Base-by-base conservation (phyloP, 2,888 invertebrate species). In the Drosophila tanythrix region DNA sequence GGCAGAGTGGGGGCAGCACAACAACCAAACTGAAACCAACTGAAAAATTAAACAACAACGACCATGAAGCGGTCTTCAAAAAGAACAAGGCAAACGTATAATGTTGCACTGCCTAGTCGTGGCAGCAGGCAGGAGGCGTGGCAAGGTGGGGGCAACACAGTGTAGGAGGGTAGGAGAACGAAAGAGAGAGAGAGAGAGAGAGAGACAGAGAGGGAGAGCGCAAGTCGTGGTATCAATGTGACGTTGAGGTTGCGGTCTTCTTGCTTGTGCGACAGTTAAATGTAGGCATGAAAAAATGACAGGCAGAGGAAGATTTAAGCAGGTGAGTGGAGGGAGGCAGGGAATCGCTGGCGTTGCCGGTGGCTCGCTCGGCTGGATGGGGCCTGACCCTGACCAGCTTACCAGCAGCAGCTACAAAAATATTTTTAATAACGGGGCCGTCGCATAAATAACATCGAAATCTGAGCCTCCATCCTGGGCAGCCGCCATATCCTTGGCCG, bases 361-460 rank as follows among this genome's bases (percentile, higher is more conserved):
- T 64, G 60, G 31, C 36, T 38, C 7, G 8, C 21, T 53, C 53
- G 15, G 79, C 58, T 58, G 27, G 56, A 46, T 51, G 59, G 27
- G 48, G 56, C 35, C 29, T 25, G 81, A 76, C 77, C 77, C 81
- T 78, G 77, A 58, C 81, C 77, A 77, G 70, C 76, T 80, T 76
- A 70, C 70, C 67, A 61, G 70, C 80, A 56, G 79, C 69, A 51
- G 76, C 77, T 65, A 71, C 58, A 78, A 60, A 79, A 82, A 88
- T 85, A 74, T 88, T 88, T 83, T 88, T 83, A 85, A 83, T 83
- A 83, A 85, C 83, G 69, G 76, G 57, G 57, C 67, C 67, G 79
- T 57, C 72, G 80, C 88, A 88, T 79, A 88, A 83, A 88, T 83
- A 88, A 83, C 86, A 79, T 68, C 71, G 83, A 83, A 88, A 88